Percentiles rank a stretch among this genome's conserved stretches.
Evolutionary conservation across 2,797 vertebrate genomes (phyloP).

Genomic region (Tapirus indicus): DNA sequence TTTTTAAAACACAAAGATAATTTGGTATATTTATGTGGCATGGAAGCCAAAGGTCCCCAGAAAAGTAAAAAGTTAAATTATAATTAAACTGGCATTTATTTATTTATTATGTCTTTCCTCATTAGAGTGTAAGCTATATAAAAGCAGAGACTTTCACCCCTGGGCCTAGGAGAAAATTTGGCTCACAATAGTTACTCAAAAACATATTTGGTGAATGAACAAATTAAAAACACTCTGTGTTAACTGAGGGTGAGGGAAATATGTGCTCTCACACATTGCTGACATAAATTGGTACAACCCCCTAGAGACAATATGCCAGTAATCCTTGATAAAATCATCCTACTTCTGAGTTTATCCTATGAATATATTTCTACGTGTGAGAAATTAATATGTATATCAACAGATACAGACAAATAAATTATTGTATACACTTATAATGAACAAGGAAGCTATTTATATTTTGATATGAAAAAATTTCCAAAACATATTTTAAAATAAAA

Average conservation of each 20-base stretch:
- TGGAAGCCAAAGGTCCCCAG: background rate
- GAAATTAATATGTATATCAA: background rate
- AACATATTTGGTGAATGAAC: background rate
- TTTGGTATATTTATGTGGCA: background rate
- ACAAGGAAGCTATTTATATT: background rate
- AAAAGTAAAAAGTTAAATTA: background rate
- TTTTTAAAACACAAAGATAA: background rate
- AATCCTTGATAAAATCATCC: background rate
- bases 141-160: background rate
- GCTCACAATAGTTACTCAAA: background rate
- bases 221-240: background rate
- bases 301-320: background rate
- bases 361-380: background rate
- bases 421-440: background rate
- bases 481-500: slow-evolving; percentile 14
- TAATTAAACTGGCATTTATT: background rate
- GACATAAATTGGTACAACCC: background rate
- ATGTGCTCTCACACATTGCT: background rate
- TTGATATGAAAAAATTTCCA: background rate
- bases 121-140: background rate
- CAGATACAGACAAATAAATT: background rate
- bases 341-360: background rate
- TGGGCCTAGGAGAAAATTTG: background rate
- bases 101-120: background rate
- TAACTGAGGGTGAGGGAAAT: background rate